Conservation (phyloP, 2,797 vertebrate species). For the Lates japonicus region DNA sequence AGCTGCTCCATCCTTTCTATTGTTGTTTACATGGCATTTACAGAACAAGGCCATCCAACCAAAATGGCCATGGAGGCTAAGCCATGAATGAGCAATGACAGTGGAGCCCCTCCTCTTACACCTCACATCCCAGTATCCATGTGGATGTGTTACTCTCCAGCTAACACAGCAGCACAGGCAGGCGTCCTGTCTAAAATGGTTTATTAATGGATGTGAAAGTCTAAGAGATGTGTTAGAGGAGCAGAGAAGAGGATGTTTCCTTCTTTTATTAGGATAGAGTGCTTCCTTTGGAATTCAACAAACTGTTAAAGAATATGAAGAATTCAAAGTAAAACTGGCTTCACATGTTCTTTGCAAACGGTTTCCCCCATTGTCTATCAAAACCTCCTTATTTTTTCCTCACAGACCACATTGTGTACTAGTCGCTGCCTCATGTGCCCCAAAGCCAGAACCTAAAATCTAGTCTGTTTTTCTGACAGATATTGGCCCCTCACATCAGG, state of each 20-base stretch:
- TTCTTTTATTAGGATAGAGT: background rate
- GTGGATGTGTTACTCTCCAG: slow-evolving; percentile 67
- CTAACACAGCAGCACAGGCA: slow-evolving; percentile 9
- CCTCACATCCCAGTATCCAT: slow-evolving; percentile 55
- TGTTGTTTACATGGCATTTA: slow-evolving; percentile 59
- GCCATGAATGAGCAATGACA: slow-evolving; percentile 79
- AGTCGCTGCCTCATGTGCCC: background rate
- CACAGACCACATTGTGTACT: background rate
- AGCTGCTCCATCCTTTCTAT: slow-evolving; percentile 40
- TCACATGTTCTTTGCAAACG: background rate
- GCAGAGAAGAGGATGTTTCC: background rate
- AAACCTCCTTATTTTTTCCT: background rate
- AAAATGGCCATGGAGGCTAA: slow-evolving; percentile 75
- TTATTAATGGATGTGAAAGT: background rate
- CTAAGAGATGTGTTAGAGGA: background rate
- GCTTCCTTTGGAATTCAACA: background rate
- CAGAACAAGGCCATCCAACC: slow-evolving; percentile 69
- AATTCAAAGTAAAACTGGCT: background rate
- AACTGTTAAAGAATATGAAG: background rate
- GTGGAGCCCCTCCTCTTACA: slow-evolving; percentile 65
- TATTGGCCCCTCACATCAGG: slow-evolving; percentile 19
- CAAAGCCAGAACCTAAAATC: background rate
- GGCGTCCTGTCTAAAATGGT: slow-evolving; percentile 22
- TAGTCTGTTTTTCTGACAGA: background rate
- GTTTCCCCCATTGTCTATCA: background rate